These are phyloP conservation scores for Nerophis lumbriciformis DNA, from an alignment of 2,113 vertebrate species.

Conservation along the genomic window DNA sequence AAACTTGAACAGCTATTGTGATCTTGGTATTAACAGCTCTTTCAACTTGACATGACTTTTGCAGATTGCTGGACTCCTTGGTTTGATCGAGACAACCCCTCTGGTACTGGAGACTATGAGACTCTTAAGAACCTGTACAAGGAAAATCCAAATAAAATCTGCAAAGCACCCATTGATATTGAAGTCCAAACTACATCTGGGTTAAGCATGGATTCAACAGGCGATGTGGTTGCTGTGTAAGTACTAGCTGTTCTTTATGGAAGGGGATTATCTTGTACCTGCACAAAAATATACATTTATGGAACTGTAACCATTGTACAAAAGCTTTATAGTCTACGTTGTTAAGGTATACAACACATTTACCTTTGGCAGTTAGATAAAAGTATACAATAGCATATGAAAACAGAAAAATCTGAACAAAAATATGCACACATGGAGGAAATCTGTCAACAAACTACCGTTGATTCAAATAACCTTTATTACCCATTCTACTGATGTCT, in stretches of 20 bases:
- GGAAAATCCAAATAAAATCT: neutral
- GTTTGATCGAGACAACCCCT: neutral
- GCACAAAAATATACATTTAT: too few species aligned
- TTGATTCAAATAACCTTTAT: too few species aligned
- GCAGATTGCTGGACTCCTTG: constrained; percentile 2
- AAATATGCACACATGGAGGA: too few species aligned
- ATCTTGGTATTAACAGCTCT: neutral
- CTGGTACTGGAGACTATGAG: neutral
- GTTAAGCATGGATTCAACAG: neutral
- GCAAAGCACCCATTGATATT: neutral
- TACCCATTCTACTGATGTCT: too few species aligned
- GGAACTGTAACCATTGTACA: too few species aligned
- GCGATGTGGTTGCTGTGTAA: neutral
- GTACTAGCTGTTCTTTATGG: neutral
- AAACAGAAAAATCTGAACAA: too few species aligned
- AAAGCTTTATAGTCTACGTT: too few species aligned
- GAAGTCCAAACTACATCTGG: neutral
- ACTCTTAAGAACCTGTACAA: neutral
- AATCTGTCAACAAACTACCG: too few species aligned
- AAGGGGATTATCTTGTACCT: too few species aligned
- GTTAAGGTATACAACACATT: too few species aligned
- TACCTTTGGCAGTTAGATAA: too few species aligned
- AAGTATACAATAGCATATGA: too few species aligned
- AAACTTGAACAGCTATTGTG: neutral
- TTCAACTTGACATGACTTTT: neutral